Conservation (phyloP, 2,888 invertebrate genomes). For the Troglohyphantes excavatus region DNA sequence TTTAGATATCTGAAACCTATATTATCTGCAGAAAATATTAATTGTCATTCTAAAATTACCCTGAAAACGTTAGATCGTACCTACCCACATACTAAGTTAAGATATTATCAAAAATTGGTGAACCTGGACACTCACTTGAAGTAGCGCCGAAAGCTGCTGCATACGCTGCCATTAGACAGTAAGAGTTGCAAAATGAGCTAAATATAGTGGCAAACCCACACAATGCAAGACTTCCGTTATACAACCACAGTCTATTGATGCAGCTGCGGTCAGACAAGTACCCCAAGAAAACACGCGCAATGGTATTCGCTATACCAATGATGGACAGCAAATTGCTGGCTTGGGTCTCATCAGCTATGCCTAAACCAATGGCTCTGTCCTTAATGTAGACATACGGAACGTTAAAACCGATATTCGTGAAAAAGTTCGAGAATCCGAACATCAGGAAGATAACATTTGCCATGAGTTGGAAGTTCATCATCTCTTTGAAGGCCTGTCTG, state of each 20-base stretch:
- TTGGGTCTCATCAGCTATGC: constrained; percentile 84
- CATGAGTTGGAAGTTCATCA: constrained; percentile 92
- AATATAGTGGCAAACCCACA: constrained; percentile 93
- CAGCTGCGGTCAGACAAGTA: constrained; percentile 91
- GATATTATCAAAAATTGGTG: no score
- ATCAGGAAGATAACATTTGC: constrained; percentile 93
- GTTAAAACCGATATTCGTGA: constrained; percentile 96
- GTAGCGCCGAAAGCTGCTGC: constrained; percentile 92
- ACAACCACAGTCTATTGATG: constrained; percentile 94
- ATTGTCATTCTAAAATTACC: no score
- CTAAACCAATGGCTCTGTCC: constrained; percentile 87
- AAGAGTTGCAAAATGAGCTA: constrained; percentile 89
- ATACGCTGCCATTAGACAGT: constrained; percentile 89
- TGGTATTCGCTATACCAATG: constrained; percentile 93
- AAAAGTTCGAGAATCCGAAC: constrained; percentile 96
- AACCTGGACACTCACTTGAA: constrained; percentile 86
- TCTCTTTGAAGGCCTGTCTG: constrained; percentile 86
- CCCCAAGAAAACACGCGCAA: constrained; percentile 94
- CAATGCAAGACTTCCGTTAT: constrained; percentile 92
- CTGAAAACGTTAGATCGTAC: no score
- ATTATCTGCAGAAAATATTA: no score
- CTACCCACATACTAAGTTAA: no score
- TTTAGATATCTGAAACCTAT: no score
- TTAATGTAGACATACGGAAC: constrained; percentile 94
- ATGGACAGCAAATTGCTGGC: constrained; percentile 89